Evolutionary conservation across 2,113 vertebrate species (phyloP).

Genomic region (Peromyscus californicus): DNA sequence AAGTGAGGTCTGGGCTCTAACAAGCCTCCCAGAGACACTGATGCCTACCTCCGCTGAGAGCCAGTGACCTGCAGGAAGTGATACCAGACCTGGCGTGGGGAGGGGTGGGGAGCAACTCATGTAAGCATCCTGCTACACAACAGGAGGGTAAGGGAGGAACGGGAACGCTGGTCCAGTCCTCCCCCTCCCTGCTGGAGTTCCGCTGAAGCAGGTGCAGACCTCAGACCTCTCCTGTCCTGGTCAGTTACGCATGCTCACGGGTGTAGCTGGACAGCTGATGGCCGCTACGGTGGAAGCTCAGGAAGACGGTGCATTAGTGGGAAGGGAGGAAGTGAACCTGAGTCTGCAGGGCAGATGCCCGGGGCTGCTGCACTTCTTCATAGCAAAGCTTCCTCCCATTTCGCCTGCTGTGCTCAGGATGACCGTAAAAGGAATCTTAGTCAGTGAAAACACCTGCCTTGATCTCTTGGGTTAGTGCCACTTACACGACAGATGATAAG

Average conservation of each 20-base stretch:
- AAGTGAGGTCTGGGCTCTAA: not conserved
- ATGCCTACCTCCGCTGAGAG: not conserved
- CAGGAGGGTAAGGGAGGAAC: not conserved
- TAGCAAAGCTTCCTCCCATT: too few species aligned
- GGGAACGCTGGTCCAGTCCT: not conserved
- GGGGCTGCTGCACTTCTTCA: not conserved
- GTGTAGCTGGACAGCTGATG: not conserved
- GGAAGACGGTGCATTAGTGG: too few species aligned
- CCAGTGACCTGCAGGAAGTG: too few species aligned
- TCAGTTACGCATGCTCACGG: not conserved
- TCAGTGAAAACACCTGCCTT: not conserved
- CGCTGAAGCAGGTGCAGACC: not conserved
- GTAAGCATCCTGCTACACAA: not conserved
- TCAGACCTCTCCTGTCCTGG: not conserved
- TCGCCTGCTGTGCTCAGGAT: too few species aligned
- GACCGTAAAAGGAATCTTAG: not conserved
- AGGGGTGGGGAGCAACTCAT: too few species aligned
- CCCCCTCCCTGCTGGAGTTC: not conserved
- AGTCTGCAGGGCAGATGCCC: not conserved
- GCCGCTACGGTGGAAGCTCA: not conserved
- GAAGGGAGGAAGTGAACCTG: not conserved
- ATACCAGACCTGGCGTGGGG: fast-evolving
- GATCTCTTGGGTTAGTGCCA: not conserved
- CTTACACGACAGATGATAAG: not conserved
- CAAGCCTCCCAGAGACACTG: not conserved